Percentiles rank a stretch among this genome's conserved stretches.
phyloP scores from a whole-genome alignment of 2,888 invertebrate genomes.

The Eurois occulta region DNA sequence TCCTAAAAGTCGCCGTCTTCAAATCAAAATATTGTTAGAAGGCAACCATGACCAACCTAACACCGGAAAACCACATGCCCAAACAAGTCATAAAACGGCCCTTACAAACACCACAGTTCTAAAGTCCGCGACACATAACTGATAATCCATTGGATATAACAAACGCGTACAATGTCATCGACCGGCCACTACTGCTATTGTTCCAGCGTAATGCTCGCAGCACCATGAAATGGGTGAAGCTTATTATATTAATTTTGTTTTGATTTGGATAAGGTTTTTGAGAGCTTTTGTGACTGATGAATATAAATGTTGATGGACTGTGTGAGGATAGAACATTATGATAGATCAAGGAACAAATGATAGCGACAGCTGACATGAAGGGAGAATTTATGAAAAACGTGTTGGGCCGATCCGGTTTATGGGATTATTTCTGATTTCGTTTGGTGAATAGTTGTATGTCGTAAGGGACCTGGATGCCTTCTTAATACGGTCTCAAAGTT shows the following conservation, averaged over 20 bases:
- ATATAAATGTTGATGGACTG: background rate
- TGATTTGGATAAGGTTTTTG: background rate
- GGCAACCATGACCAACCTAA: constrained; percentile 29
- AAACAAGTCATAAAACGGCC: constrained; percentile 18
- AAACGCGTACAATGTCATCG: constrained; percentile 79
- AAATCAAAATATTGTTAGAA: background rate
- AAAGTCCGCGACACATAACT: constrained; percentile 39
- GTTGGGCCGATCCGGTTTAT: background rate
- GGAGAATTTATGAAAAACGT: background rate
- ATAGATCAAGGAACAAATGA: background rate
- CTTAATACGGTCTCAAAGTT: background rate
- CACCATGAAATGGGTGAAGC: constrained; percentile 52
- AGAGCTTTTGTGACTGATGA: background rate
- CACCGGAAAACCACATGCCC: constrained; percentile 9
- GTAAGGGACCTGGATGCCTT: background rate
- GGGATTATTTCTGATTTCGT: background rate
- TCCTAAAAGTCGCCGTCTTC: background rate
- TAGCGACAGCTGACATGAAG: background rate
- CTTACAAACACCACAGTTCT: constrained; percentile 11
- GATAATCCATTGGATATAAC: constrained; percentile 69
- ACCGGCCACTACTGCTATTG: constrained; percentile 74
- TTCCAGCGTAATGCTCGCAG: constrained; percentile 60
- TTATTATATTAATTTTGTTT: constrained; percentile 41
- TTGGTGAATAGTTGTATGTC: background rate
- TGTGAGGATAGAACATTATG: background rate